Conservation (phyloP, 2,113 vertebrate species). For the Neodon shergylaensis region DNA sequence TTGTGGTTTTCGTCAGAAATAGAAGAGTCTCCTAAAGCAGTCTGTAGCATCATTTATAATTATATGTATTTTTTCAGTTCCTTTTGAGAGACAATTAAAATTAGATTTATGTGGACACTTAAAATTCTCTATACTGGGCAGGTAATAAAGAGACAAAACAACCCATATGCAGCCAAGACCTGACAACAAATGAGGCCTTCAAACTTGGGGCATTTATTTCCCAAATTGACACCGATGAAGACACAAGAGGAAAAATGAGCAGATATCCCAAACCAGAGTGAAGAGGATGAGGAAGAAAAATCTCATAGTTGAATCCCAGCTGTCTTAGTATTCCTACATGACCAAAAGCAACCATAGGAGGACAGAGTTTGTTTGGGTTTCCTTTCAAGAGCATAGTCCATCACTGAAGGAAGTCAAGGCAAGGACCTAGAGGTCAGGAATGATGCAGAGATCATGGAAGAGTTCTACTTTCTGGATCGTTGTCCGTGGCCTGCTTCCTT, state of each 20-base stretch:
- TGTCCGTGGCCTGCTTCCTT: neutral
- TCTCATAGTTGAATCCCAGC: neutral
- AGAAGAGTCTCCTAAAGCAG: constrained; percentile 33
- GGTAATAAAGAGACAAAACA: constrained; percentile 52
- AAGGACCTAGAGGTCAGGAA: neutral
- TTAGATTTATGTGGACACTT: constrained; percentile 67
- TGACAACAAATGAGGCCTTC: neutral
- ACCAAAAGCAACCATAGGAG: neutral
- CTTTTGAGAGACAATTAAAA: constrained; percentile 72
- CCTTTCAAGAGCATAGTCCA: neutral
- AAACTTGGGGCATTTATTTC: constrained; percentile 32
- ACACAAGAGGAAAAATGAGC: neutral
- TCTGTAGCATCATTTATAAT: constrained; percentile 51
- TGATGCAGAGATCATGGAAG: neutral
- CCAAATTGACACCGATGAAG: neutral
- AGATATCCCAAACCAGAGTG: neutral
- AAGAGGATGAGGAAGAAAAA: constrained; percentile 39
- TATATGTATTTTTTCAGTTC: constrained; percentile 69
- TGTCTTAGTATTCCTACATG: too few relatives aligned
- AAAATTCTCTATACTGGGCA: constrained; percentile 56
- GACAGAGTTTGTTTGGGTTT: neutral
- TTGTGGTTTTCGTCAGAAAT: constrained; percentile 46
- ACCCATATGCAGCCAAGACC: neutral
- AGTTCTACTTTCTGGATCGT: neutral
- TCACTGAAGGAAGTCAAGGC: neutral